Evolutionary conservation across 2,113 vertebrate genomes (phyloP), one percentile per base, ranked within the genome.

Genomic region (Puma concolor): DNA sequence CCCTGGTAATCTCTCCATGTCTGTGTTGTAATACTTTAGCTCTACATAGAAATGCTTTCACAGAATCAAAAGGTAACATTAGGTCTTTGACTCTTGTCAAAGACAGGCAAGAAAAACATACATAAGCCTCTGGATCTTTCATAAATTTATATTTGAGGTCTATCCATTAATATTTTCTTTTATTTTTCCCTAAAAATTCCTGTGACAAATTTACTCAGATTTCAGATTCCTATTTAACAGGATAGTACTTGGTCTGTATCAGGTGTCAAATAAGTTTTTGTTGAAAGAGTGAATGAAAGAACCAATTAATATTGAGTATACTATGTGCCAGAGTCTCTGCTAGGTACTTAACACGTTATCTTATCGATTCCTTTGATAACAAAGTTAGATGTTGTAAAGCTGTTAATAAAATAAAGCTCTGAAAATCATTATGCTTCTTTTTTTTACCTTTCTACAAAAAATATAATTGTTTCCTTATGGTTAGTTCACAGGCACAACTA

Each of bases 91-190:
- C 14, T 69, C 80, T 36, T 50, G 52, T 86, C 52, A 93, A 93
- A 88, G 33, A 71, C 57, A 50, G n/a, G 1, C 5, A 69, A 67
- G 9, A 54, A 54, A 63, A 77, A 33, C 8, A 41, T 21, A 4
- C 29, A 19, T 52, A 88, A 76, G 11, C 9, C 36, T 88, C 23
- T 67, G 33, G 14, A 9, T 89, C 38, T 95, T 94, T 64, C 71
- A 54, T 91, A 85, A 95, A 89, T 33, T 23, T 85, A 29, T 31
- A 36, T 64, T 82, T 85, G 83, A 95, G 17, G 33, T n/a, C 25
- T 97, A 96, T 13, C 23, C 25, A 50, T 82, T 67, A 82, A 86
- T 15, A 79, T 77, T 88, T 97, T 89, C 33, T 50, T 66, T 93
- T 57, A 50, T 82, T 72, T 17, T 82, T 2, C 17, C 21, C 72